These are phyloP conservation scores for Actenoides lindsayi DNA, from an alignment of 2,113 vertebrate species.

Conservation along the genomic window DNA sequence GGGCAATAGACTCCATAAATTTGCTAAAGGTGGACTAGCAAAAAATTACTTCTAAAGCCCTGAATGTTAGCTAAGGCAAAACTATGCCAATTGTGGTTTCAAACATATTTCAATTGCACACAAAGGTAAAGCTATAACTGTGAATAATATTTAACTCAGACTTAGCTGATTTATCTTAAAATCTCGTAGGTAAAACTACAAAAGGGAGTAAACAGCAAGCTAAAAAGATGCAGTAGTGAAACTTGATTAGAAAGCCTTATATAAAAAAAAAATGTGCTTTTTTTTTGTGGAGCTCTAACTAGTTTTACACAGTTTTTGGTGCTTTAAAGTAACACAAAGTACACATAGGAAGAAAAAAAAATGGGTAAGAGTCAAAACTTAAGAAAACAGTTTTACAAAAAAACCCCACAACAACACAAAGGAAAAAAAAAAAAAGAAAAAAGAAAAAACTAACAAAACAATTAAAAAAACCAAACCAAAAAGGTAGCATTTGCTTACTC, in stretches of 20 bases:
- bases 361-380: slow-evolving; percentile 46
- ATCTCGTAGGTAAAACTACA: slow-evolving; percentile 78
- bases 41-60: slow-evolving; percentile 77
- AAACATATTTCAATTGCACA: slow-evolving; percentile 76
- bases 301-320: slow-evolving; percentile 74
- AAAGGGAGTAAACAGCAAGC: slow-evolving; percentile 80
- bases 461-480: neutral
- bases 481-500: slow-evolving; percentile 65
- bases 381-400: slow-evolving; percentile 52
- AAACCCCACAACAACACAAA: neutral
- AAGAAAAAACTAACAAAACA: no score
- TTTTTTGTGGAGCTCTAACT: slow-evolving; percentile 70
- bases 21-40: slow-evolving; percentile 79
- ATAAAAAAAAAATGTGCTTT: slow-evolving; percentile 72
- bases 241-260: slow-evolving; percentile 73
- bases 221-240: slow-evolving; percentile 75
- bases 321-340: slow-evolving; percentile 66
- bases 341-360: slow-evolving; percentile 36
- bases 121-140: slow-evolving; percentile 79
- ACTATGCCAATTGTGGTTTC: slow-evolving; percentile 79
- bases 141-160: slow-evolving; percentile 76
- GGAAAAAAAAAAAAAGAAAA: no score
- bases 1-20: slow-evolving; percentile 75
- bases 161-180: slow-evolving; percentile 77
- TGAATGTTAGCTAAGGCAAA: slow-evolving; percentile 85